Evolutionary conservation across 1,140 invertebrate genomes (phyloP).

Genomic region (Conopomorpha cramerella): DNA sequence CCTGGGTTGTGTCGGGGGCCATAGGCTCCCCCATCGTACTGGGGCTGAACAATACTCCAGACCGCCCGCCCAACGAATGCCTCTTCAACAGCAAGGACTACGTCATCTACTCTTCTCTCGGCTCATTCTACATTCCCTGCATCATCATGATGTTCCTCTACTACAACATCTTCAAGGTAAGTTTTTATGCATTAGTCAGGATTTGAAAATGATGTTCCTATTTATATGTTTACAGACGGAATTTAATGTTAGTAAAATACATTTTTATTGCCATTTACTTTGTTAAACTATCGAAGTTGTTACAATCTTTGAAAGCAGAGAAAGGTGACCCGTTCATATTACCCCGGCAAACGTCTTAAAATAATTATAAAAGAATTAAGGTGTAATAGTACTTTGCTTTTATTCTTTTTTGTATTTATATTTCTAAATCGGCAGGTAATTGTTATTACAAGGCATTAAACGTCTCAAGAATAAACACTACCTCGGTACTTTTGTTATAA

Average conservation of each 20-base stretch:
- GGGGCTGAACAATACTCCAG: conserved; percentile 89
- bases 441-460: no score
- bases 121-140: conserved; percentile 99
- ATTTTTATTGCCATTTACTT: no score
- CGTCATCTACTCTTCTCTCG: conserved; percentile 96
- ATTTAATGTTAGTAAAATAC: not conserved
- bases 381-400: no score
- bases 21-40: conserved; percentile 98
- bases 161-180: conserved; percentile 96
- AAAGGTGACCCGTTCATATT: no score
- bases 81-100: conserved; percentile 98
- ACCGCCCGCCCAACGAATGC: conserved; percentile 79
- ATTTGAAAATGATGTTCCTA: not conserved
- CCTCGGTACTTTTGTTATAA: no score
- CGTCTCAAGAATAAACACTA: no score
- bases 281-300: no score
- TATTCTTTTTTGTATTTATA: no score
- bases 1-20: conserved; percentile 94
- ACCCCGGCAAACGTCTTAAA: no score
- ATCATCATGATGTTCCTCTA: conserved; percentile 99
- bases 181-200: conserved; percentile 15
- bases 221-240: not conserved
- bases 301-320: no score
- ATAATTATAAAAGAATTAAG: no score
- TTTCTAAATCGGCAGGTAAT: no score